These are phyloP conservation scores for Coluber constrictor DNA, from an alignment of 2,797 vertebrate genomes.

Conservation along the genomic window DNA sequence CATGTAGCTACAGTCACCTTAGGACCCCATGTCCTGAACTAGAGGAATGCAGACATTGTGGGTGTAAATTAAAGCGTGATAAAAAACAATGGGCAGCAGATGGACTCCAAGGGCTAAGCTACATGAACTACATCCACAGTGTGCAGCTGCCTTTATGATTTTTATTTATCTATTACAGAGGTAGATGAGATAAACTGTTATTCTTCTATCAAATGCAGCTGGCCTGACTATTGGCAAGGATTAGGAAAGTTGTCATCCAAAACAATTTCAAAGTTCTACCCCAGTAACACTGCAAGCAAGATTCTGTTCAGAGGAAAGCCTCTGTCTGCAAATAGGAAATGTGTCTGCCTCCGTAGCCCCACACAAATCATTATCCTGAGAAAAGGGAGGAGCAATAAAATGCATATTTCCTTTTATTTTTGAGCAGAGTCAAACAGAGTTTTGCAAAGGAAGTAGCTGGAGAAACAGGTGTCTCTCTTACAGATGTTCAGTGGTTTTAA, in stretches of 20 bases:
- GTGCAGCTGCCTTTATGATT: background rate
- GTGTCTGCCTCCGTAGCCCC: background rate
- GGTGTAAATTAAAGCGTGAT: background rate
- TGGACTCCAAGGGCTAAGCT: background rate
- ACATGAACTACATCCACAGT: background rate
- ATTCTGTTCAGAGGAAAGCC: background rate
- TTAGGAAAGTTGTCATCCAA: background rate
- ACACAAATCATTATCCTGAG: background rate
- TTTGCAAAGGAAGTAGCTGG: background rate
- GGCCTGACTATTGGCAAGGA: background rate
- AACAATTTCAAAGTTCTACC: background rate
- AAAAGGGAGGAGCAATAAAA: background rate
- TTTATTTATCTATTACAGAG: background rate
- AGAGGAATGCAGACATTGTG: background rate
- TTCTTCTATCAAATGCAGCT: background rate
- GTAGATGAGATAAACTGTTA: background rate
- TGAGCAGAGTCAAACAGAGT: background rate
- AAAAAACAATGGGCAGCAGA: background rate
- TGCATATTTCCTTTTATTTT: background rate
- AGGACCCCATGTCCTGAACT: background rate
- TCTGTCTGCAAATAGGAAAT: background rate
- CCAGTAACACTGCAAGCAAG: background rate
- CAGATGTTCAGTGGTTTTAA: background rate
- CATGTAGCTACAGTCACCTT: background rate
- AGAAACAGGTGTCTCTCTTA: background rate